Conservation (phyloP, 2,113 vertebrate species). For the Equus quagga region DNA sequence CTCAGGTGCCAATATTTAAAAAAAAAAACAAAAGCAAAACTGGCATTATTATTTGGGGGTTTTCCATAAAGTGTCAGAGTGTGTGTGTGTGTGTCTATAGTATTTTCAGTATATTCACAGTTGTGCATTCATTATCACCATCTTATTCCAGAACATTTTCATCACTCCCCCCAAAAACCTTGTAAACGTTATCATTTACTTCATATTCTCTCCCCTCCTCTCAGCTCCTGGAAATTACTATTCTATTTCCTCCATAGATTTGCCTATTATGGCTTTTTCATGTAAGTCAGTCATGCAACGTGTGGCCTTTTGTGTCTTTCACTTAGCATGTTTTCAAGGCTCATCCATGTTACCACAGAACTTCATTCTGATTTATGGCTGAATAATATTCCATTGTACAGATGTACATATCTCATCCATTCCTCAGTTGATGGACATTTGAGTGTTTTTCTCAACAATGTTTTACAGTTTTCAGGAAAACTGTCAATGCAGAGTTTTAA, state of each 20-base stretch:
- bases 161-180: neutral
- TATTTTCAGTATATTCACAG: neutral
- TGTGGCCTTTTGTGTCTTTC: neutral
- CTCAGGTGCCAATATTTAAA: too few species aligned
- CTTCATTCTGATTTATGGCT: neutral
- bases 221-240: neutral
- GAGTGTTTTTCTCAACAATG: neutral
- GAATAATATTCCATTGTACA: neutral
- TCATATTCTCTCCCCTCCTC: neutral
- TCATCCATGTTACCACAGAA: neutral
- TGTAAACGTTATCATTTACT: neutral
- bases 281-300: neutral
- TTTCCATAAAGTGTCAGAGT: neutral
- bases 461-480: constrained; percentile 32
- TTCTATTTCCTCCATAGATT: neutral
- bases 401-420: neutral
- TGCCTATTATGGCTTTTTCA: neutral
- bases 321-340: neutral
- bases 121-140: neutral
- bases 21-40: neutral
- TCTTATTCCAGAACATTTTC: constrained; percentile 7
- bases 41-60: constrained; percentile 16
- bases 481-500: neutral
- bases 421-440: neutral
- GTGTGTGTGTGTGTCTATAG: neutral